Base-by-base conservation (phyloP, 2,888 invertebrate genomes). In the Mayetiola destructor region DNA sequence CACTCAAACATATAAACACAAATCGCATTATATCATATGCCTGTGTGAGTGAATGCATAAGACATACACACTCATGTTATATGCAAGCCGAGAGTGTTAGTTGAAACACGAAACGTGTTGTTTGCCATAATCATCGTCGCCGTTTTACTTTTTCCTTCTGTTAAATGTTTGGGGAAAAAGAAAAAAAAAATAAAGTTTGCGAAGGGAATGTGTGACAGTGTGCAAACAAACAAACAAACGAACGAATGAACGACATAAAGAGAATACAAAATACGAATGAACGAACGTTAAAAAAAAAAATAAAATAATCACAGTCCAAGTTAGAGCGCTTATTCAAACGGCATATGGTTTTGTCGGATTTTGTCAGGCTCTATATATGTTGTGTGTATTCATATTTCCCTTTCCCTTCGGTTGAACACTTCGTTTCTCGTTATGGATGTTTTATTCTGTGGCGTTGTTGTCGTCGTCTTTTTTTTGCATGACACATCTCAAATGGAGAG, bases 81-180 rank as follows among this genome's bases (percentile, higher is more conserved):
- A 12, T 48, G 48, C 6, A 48, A n/a, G n/a, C n/a, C n/a, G 27
- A 23, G 48, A 48, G 48, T 48, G 48, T 48, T 23, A 48, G 48
- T 48, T 48, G 48, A 48, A 48, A 48, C 48, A 48, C 48, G 48
- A 27, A 48, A 48, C 48, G 48, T 48, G 48, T 48, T 48, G 48
- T 48, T 48, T 48, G 48, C 48, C 23, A 48, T 48, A 48, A 48
- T 48, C 48, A 48, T 48, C 48, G 48, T 48, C 48, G 27, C 48
- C 48, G 48, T 48, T 48, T n/a, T n/a, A n/a, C n/a, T n/a, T n/a
- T n/a, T n/a, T n/a, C n/a, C n/a, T n/a, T n/a, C n/a, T n/a, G n/a
- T n/a, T n/a, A n/a, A n/a, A n/a, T n/a, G n/a, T n/a, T n/a, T n/a
- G n/a, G n/a, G n/a, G n/a, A n/a, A n/a, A n/a, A n/a, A n/a, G n/a